Conservation (phyloP, 2,113 vertebrate genomes). For the Hyperoodon ampullatus region DNA sequence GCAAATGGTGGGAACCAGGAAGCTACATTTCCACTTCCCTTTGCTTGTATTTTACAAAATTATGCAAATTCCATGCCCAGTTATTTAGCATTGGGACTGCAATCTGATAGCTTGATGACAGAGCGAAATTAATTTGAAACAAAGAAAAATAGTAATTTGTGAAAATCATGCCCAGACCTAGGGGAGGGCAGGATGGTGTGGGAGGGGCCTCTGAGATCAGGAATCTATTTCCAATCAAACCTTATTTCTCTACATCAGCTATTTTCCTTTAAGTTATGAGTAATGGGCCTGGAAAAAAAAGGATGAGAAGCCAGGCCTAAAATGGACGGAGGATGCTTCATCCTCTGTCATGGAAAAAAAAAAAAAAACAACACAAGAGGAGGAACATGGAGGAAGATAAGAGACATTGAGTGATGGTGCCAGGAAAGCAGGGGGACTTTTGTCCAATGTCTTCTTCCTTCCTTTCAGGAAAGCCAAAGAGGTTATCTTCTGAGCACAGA, state of each 20-base stretch:
- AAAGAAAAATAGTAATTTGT: slow-evolving; percentile 69
- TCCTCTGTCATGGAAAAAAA: not conserved
- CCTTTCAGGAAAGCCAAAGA: slow-evolving; percentile 25
- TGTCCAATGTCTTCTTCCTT: not conserved
- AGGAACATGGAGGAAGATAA: not conserved
- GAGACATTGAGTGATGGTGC: not conserved
- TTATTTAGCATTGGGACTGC: slow-evolving; percentile 40
- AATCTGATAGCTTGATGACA: slow-evolving; percentile 68
- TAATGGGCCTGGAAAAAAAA: not conserved
- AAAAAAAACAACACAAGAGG: not conserved
- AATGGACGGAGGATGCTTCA: not conserved
- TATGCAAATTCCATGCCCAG: slow-evolving; percentile 66
- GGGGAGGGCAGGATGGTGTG: not conserved
- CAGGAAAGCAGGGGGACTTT: not conserved
- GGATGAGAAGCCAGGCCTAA: not conserved
- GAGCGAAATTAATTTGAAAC: slow-evolving; percentile 69
- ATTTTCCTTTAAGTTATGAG: not conserved
- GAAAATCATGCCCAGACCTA: slow-evolving; percentile 12
- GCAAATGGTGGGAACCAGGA: slow-evolving; percentile 48
- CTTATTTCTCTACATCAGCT: not conserved
- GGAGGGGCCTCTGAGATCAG: not conserved
- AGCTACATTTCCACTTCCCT: slow-evolving; percentile 60
- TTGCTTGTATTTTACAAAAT: slow-evolving; percentile 68
- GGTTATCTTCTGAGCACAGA: not conserved
- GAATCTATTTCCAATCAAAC: slow-evolving; percentile 5